A percentile compares a stretch with the other conserved stretches of the same genome.
Evolutionary conservation across 2,888 invertebrate species (phyloP).

Genomic region (Stenodema calcarata): DNA sequence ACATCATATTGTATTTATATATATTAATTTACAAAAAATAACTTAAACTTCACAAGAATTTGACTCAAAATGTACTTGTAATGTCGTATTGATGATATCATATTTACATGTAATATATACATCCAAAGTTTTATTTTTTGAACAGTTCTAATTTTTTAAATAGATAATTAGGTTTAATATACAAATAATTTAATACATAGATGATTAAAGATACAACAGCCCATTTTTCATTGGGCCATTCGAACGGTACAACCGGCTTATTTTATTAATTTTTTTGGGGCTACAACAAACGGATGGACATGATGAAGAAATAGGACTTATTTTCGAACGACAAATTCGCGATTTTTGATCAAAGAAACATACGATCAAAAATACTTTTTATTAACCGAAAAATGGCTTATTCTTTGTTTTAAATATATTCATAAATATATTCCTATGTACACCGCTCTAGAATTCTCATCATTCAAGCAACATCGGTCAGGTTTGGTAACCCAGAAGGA

Average conservation of each 20-base stretch:
- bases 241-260: conserved; percentile 25
- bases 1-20: conserved; percentile 27
- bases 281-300: conserved; percentile 34
- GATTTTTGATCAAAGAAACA: not conserved
- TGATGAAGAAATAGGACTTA: conserved; percentile 6
- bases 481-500: not conserved
- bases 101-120: conserved; percentile 41
- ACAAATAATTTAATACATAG: conserved; percentile 38
- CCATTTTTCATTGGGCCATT: not conserved
- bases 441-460: conserved; percentile 5
- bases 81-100: not conserved
- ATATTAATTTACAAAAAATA: conserved; percentile 49
- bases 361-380: not conserved
- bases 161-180: conserved; percentile 19
- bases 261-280: too few relatives aligned
- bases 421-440: not conserved
- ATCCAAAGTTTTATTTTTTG: conserved; percentile 6
- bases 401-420: not conserved
- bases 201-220: conserved; percentile 29
- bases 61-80: conserved; percentile 35
- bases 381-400: not conserved
- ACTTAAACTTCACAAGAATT: conserved; percentile 47
- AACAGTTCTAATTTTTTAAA: conserved; percentile 32
- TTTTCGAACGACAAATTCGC: not conserved
- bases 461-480: not conserved